Evolutionary conservation across 2,797 vertebrate species (phyloP), one percentile per base, ranked within the genome.

Genomic region (Denticeps clupeoides): DNA sequence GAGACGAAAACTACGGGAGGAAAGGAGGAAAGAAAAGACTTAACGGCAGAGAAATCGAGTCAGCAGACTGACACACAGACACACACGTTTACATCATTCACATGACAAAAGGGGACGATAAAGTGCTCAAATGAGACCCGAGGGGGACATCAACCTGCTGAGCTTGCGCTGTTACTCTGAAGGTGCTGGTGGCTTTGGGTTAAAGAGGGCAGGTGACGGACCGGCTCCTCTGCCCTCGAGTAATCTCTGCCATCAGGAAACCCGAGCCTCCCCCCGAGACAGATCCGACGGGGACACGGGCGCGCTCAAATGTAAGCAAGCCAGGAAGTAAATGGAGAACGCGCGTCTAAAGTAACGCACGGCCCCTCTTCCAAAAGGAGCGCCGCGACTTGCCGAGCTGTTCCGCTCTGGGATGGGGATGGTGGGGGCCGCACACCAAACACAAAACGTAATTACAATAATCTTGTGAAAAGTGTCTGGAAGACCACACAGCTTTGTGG

Each of bases 171-270:
- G 22, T 5, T 13, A 19, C 40, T 48, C 15, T n/a, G n/a, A n/a
- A n/a, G n/a, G n/a, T n/a, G n/a, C n/a, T n/a, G n/a, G n/a, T n/a
- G n/a, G n/a, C n/a, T n/a, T n/a, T n/a, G n/a, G n/a, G n/a, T n/a
- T n/a, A n/a, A n/a, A n/a, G n/a, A n/a, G n/a, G n/a, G n/a, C n/a
- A n/a, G n/a, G n/a, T n/a, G n/a, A 70, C 42, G 60, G 54, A 40
- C 8, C 19, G 59, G 55, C 45, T 62, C 49, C 49, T 28, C 46
- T 58, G 65, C 54, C 56, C 62, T 74, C 58, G 49, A 24, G 47
- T 67, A 47, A 64, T 59, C 51, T 41, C 49, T 58, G 53, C 38
- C 47, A 62, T 41, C 51, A 70, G 63, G 72, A 74, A 78, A 76
- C 41, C 7, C 16, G 56, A 71, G 47, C 56, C 66, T 62, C 67